Percentiles rank a stretch among this genome's conserved stretches.
Evolutionary conservation across 2,113 vertebrate species (phyloP).

Genomic region (Menidia beryllina): DNA sequence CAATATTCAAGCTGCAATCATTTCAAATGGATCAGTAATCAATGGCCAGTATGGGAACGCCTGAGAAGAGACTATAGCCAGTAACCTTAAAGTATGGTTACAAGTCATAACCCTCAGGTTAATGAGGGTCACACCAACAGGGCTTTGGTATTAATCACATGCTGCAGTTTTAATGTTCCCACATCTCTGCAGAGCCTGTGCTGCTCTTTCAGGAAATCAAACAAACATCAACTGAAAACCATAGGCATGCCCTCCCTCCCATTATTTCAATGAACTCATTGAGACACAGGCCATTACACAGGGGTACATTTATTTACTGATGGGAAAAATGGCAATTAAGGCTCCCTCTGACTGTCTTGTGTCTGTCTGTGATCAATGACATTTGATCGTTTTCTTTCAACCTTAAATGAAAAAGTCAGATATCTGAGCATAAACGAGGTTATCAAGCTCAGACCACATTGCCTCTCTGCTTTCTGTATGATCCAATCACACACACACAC

Average conservation of each 20-base stretch:
- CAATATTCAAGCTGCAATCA: slow-evolving; percentile 16
- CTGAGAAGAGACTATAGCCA: slow-evolving; percentile 15
- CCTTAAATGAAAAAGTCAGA: slow-evolving; percentile 26
- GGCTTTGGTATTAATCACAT: slow-evolving; percentile 59
- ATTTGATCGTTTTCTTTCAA: slow-evolving; percentile 52
- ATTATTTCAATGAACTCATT: slow-evolving; percentile 67
- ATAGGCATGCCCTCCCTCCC: slow-evolving; percentile 51
- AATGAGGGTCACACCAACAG: slow-evolving; percentile 56
- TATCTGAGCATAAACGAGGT: slow-evolving; percentile 36
- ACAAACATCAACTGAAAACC: slow-evolving; percentile 49
- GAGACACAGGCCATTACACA: slow-evolving; percentile 74
- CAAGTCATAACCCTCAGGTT: slow-evolving; percentile 54
- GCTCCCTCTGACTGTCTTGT: background rate
- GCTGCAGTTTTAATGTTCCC: slow-evolving; percentile 47
- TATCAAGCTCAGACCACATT: slow-evolving; percentile 25
- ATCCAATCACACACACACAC: too few relatives aligned
- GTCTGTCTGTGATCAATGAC: slow-evolving; percentile 22
- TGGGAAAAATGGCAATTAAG: slow-evolving; percentile 58
- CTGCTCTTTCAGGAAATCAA: slow-evolving; percentile 58
- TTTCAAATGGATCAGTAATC: slow-evolving; percentile 30
- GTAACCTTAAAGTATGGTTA: slow-evolving; percentile 19
- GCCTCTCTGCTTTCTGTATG: slow-evolving; percentile 16
- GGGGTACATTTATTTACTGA: slow-evolving; percentile 63
- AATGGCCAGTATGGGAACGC: slow-evolving; percentile 20
- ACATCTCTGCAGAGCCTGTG: slow-evolving; percentile 25